Base-by-base conservation (phyloP, 2,113 vertebrate genomes). In the Gymnorhina tibicen region DNA sequence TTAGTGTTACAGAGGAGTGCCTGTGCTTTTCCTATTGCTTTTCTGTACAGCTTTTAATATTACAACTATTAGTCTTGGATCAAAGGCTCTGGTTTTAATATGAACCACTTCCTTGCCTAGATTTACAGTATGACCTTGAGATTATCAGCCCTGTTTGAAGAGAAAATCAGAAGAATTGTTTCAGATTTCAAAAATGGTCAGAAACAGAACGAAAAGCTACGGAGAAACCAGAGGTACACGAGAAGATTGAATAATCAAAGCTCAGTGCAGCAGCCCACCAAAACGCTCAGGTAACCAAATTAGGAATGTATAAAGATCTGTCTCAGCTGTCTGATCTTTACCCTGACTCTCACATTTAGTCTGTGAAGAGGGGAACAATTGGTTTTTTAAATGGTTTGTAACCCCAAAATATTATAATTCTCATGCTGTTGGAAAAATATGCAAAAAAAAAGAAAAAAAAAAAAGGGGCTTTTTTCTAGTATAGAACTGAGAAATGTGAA, bases 41-140 rank as follows among this genome's bases (percentile, higher is more conserved):
- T 91, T 70, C 37, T 60, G 5, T 62, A 22, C 16, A 39, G 4
- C 28, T 76, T 90, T 73, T 72, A 16, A 55, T 77, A 74, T 69
- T 90, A 58, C 27, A 63, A 19, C 58, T 76, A 16, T 6, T 88
- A 33, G 7, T 37, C 33, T 79, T 72, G 32, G n/a, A 62, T 91
- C 64, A 79, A 47, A 68, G 9, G 49, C 26, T 94, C 62, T 86
- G 24, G 41, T 93, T 95, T 94, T 95, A 87, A 94, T 74, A 24
- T 44, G 77, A 55, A 13, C 42, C 32, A 55, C 76, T 92, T 75
- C 49, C 67, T 68, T 87, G 55, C 89, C 7, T 92, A 99, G 99
- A 99, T 99, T 97, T 99, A 99, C 75, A 99, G 99, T n/a, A 99
- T 99, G 99, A 99, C 99, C 22, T 95, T 99, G 98, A 98, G 99